Evolutionary conservation across 1,140 invertebrate species (phyloP).

Genomic region (Eumaeus atala): DNA sequence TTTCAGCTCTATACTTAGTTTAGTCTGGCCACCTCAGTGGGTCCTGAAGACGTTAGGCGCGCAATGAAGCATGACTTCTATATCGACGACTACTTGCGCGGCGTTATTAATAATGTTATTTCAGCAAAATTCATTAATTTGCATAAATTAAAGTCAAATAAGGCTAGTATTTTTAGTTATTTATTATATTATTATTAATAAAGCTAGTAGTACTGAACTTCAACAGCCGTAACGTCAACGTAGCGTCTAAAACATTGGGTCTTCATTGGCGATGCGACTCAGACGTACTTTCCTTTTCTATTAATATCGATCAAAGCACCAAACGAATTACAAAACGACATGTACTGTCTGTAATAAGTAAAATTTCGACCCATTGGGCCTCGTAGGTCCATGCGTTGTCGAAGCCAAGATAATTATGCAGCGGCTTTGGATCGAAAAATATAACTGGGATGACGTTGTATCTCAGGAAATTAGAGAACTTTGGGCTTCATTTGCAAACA

Average conservation of each 20-base stretch:
- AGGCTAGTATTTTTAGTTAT: slow-evolving; percentile 21
- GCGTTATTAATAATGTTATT: neutral
- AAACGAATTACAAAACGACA: slow-evolving; percentile 28
- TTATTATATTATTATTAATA: slow-evolving; percentile 23
- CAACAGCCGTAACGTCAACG: slow-evolving; percentile 16
- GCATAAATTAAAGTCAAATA: neutral
- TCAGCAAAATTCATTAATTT: neutral
- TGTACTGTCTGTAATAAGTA: slow-evolving; percentile 29
- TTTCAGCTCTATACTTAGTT: slow-evolving; percentile 27
- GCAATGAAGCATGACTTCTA: neutral
- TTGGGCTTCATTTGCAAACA: slow-evolving; percentile 12
- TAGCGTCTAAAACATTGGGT: slow-evolving; percentile 30
- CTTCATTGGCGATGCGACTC: slow-evolving; percentile 30
- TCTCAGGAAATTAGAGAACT: slow-evolving; percentile 12
- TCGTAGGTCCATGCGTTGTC: slow-evolving; percentile 25
- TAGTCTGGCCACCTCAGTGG: slow-evolving; percentile 9
- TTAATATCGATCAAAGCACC: slow-evolving; percentile 19
- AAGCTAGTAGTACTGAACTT: slow-evolving; percentile 14
- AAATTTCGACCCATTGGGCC: slow-evolving; percentile 38
- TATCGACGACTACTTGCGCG: neutral
- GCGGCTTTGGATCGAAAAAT: slow-evolving; percentile 29
- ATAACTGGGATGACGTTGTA: slow-evolving; percentile 31
- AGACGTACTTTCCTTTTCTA: slow-evolving; percentile 29
- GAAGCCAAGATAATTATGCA: slow-evolving; percentile 35
- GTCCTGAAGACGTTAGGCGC: neutral